Conservation (phyloP, 2,797 vertebrate species). For the Aldrovandia affinis region DNA sequence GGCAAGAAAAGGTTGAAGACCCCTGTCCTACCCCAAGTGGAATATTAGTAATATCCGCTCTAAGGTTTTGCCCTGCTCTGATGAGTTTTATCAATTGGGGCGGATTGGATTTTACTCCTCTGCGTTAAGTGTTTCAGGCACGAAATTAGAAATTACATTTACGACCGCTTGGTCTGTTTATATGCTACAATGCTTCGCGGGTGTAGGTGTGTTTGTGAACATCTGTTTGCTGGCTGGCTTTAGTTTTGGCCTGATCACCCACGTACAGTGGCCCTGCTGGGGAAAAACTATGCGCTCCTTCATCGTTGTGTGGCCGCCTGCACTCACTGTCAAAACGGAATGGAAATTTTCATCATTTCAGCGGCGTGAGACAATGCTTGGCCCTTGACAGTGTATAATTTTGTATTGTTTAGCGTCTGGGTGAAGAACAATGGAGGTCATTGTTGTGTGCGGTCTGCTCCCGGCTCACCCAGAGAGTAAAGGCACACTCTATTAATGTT, state of each 20-base stretch:
- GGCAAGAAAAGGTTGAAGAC: too few relatives aligned
- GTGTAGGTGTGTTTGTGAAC: constrained; percentile 18
- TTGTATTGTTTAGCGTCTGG: constrained; percentile 65
- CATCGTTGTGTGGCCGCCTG: constrained; percentile 39
- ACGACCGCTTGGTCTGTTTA: too few relatives aligned
- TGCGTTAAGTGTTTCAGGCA: too few relatives aligned
- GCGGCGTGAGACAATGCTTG: constrained; percentile 67
- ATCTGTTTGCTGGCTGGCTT: constrained; percentile 32
- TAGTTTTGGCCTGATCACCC: constrained; percentile 40
- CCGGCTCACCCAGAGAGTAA: constrained; percentile 63
- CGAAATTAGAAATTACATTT: too few relatives aligned
- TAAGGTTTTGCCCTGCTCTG: neutral
- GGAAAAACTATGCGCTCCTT: constrained; percentile 52
- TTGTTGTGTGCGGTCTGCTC: constrained; percentile 58
- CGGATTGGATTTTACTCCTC: too few relatives aligned
- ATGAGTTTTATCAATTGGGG: too few relatives aligned
- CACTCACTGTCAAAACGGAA: constrained; percentile 47
- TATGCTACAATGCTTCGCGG: neutral
- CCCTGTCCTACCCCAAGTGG: neutral
- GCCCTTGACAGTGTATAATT: constrained; percentile 52
- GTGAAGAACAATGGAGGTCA: constrained; percentile 64
- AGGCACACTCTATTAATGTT: constrained; percentile 58
- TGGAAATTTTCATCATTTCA: constrained; percentile 55
- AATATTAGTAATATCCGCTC: neutral
- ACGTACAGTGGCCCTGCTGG: constrained; percentile 40